Evolutionary conservation across 2,113 vertebrate species (phyloP).

Genomic region (Gallinago media): DNA sequence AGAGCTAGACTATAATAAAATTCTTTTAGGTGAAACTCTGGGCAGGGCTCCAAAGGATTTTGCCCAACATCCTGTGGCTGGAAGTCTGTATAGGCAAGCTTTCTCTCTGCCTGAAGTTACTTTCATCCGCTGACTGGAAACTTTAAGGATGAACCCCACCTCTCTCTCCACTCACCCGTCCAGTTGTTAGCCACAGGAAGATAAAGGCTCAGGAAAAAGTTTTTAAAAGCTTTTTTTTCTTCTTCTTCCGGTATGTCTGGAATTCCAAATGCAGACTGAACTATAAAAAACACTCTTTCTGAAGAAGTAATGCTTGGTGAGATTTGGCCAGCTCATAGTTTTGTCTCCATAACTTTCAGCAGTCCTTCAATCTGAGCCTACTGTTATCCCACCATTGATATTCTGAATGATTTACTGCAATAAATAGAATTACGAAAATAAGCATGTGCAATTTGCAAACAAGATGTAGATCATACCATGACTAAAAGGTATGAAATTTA

Average conservation of each 20-base stretch:
- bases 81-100: not conserved
- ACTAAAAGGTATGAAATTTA: not conserved
- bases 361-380: not conserved
- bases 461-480: not conserved
- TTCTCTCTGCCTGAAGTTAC: not conserved
- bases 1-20: not conserved
- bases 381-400: not conserved
- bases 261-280: constrained; percentile 59
- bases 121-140: not conserved
- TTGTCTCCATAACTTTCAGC: not conserved
- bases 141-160: not conserved
- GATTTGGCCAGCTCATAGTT: not conserved
- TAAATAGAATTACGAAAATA: not conserved
- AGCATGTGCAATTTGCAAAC: not conserved
- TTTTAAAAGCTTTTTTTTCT: constrained; percentile 24
- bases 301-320: not conserved
- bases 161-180: not conserved
- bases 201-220: constrained; percentile 49
- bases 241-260: constrained; percentile 55
- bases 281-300: constrained; percentile 26
- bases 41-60: constrained; percentile 50
- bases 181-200: constrained; percentile 37
- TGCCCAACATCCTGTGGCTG: constrained; percentile 26
- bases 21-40: constrained; percentile 1
- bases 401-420: not conserved